Evolutionary conservation across 2,888 invertebrate species (phyloP), one percentile per base, ranked within the genome.

Genomic region (Sicus ferrugineus): DNA sequence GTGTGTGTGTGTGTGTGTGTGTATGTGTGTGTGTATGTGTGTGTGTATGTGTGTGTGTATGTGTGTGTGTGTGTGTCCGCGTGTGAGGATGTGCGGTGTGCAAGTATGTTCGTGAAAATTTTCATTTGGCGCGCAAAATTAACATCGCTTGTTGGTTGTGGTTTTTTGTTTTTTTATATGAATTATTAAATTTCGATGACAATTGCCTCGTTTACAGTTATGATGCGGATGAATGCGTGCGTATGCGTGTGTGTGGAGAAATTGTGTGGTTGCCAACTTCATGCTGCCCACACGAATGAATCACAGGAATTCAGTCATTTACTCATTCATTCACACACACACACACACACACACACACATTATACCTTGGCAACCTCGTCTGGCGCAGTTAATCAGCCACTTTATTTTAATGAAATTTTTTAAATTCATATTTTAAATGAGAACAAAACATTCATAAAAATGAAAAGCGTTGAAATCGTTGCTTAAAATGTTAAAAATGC

Each of bases 141-240:
- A 69, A 69, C 64, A 58, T 34, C 30, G 54, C 52, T 69, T 69
- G 64, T 69, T 73, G 70, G 74, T 61, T 54, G 70, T 73, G 77
- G 78, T 78, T 78, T 77, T 77, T 78, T 78, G 77, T 78, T 78
- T n/a, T n/a, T n/a, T n/a, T n/a, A n/a, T 78, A 77, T 78, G 76
- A 78, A 77, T 75, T 78, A 78, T 78, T 73, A 76, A 78, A 74
- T 74, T 78, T 78, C 76, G 75, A 76, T 78, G 78, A 72, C 71
- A 71, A 70, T 69, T 67, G 68, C 63, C 42, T 67, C 61, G 63
- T 67, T 65, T 54, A 38, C 65, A 54, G 26, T 62, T 46, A 9
- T 62, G 58, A 46, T 19, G 9, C 21, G 7, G n/a, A n/a, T 34
- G 14, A 61, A 30, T 19, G 38, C 34, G 38, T 16, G 21, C 34